phyloP scores from a whole-genome alignment of 1,140 invertebrate species.

The Drosophila prosaltans region DNA sequence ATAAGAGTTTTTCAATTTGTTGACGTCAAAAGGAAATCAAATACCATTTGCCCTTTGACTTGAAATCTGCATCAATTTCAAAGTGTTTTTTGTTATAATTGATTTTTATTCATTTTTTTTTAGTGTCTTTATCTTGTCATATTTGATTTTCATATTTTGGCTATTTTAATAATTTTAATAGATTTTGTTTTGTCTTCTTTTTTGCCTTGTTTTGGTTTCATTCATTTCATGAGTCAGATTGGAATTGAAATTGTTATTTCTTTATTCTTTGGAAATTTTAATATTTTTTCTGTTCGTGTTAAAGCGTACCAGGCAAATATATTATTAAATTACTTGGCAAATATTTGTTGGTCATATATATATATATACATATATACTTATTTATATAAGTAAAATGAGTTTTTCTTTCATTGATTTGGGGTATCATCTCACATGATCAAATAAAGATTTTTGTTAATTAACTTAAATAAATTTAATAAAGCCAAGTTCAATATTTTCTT shows the following conservation, averaged over 20 bases:
- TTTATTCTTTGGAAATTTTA: constrained; percentile 30
- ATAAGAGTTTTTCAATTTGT: constrained; percentile 53
- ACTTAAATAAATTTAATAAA: not conserved
- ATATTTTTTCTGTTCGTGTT: constrained; percentile 25
- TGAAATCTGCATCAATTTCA: constrained; percentile 16
- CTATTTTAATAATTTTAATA: constrained; percentile 21
- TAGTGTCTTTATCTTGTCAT: constrained; percentile 4
- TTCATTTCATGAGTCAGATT: constrained; percentile 34
- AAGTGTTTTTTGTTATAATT: constrained; percentile 19
- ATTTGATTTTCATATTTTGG: constrained; percentile 21
- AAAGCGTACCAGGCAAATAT: constrained; percentile 27
- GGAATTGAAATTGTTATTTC: constrained; percentile 17
- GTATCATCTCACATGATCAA: not conserved
- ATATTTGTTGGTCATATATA: not conserved
- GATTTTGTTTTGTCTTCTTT: constrained; percentile 32
- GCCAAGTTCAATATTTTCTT: no score
- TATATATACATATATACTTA: not conserved
- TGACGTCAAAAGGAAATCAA: constrained; percentile 50
- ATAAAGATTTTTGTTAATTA: not conserved
- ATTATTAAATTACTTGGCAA: not conserved
- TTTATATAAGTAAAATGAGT: not conserved
- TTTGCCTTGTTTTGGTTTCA: constrained; percentile 21
- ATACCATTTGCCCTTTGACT: not conserved
- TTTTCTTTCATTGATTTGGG: not conserved
- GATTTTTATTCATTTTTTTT: no score